These are phyloP conservation scores for Rhodeus uyekii DNA, from an alignment of 2,797 vertebrate species.

Conservation along the genomic window DNA sequence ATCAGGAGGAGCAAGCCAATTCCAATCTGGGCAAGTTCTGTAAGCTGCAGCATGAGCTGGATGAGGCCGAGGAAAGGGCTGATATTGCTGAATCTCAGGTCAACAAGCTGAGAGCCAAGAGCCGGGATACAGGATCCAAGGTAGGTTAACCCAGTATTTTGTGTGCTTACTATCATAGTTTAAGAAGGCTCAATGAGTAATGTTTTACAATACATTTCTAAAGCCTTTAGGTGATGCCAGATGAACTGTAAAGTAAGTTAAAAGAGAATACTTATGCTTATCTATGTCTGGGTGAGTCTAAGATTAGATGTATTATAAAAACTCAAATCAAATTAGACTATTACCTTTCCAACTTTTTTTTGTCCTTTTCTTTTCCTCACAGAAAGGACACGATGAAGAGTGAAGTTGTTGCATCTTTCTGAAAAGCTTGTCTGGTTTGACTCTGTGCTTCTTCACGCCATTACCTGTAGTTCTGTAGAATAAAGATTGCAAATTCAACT, in stretches of 20 bases:
- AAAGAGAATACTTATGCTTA: neutral
- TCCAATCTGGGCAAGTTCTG: constrained; percentile 77
- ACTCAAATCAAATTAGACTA: neutral
- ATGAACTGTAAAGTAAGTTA: neutral
- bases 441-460: neutral
- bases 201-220: neutral
- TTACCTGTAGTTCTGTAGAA: constrained; percentile 47
- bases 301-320: neutral
- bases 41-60: constrained; percentile 79
- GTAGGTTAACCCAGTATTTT: constrained; percentile 48
- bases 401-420: constrained; percentile 47
- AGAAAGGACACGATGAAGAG: constrained; percentile 59
- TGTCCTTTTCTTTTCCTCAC: constrained; percentile 8
- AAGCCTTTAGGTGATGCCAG: neutral
- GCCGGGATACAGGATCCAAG: constrained; percentile 73
- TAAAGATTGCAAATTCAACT: constrained; percentile 32
- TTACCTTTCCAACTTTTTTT: neutral
- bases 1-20: constrained; percentile 77
- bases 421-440: constrained; percentile 37
- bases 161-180: neutral
- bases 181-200: neutral
- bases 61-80: constrained; percentile 78
- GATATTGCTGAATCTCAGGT: constrained; percentile 80
- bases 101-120: constrained; percentile 79
- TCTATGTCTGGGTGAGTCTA: neutral